Evolutionary conservation across 2,113 vertebrate species (phyloP).

Genomic region (Chaenogobius annularis): DNA sequence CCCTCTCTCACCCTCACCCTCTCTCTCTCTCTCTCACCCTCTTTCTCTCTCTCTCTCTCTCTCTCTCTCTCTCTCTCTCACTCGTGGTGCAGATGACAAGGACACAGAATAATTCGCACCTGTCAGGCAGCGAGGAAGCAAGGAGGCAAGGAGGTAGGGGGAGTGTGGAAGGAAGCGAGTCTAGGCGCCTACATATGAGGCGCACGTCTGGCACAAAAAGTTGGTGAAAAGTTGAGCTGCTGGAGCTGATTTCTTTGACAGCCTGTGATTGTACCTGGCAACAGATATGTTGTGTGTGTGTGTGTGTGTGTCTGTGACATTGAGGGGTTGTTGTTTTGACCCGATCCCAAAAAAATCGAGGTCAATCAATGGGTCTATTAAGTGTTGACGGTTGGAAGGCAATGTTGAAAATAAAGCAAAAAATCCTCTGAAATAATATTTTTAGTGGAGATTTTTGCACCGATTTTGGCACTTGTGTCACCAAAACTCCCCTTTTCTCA

Average conservation of each 20-base stretch:
- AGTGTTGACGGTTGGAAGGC: background rate
- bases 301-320: background rate
- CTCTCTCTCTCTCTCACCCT: background rate
- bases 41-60: background rate
- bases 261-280: conserved; percentile 61
- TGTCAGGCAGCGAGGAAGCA: conserved; percentile 59
- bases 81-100: conserved; percentile 64
- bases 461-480: background rate
- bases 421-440: background rate
- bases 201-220: conserved; percentile 51
- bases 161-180: conserved; percentile 12
- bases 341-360: conserved; percentile 42
- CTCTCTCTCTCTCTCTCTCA: conserved; percentile 28
- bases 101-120: conserved; percentile 71
- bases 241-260: conserved; percentile 66
- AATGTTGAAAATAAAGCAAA: conserved; percentile 2
- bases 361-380: conserved; percentile 25
- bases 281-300: too few species aligned
- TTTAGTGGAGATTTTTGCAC: background rate
- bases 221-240: conserved; percentile 61
- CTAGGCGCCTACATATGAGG: conserved; percentile 35
- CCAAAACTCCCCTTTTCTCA: background rate
- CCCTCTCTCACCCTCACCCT: background rate
- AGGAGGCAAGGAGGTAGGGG: background rate
- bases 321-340: conserved; percentile 50